A percentile compares a stretch with the other conserved stretches of the same genome.
phyloP scores from a whole-genome alignment of 2,797 vertebrate genomes.

The Leucoraja ocellata region DNA sequence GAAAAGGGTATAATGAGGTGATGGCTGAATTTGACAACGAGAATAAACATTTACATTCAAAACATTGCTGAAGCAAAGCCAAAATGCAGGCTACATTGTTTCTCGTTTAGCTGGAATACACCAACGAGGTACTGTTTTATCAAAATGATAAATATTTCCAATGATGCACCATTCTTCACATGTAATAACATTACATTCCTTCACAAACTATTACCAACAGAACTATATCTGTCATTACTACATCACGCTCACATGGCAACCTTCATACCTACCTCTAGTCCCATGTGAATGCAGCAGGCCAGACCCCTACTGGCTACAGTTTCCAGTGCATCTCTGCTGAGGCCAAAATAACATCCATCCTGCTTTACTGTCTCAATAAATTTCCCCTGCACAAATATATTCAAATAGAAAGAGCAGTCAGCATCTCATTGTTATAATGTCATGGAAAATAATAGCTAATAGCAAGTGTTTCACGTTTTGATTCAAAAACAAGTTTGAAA shows the following conservation, averaged over 20 bases:
- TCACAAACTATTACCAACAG: background rate
- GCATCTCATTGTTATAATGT: background rate
- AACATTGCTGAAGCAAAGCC: background rate
- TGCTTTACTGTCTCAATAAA: constrained; percentile 77
- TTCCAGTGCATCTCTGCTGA: constrained; percentile 76
- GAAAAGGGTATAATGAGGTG: background rate
- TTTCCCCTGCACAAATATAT: constrained; percentile 61
- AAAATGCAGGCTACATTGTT: too few species aligned
- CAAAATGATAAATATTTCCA: background rate
- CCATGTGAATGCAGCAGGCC: constrained; percentile 80
- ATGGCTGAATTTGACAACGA: background rate
- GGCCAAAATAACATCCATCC: constrained; percentile 65
- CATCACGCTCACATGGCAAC: background rate
- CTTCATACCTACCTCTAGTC: constrained; percentile 73
- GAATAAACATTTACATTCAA: background rate
- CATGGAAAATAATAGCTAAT: background rate
- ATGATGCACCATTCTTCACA: background rate
- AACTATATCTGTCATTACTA: background rate
- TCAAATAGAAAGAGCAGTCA: background rate
- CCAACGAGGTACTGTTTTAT: background rate
- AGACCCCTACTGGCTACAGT: constrained; percentile 76
- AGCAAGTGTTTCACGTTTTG: background rate
- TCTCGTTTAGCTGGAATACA: too few species aligned
- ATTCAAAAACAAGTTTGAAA: background rate
- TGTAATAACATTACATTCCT: background rate